A percentile compares a stretch with the other conserved stretches of the same genome.
Conservation (phyloP, 2,888 invertebrate species). For the Metopia argyrocephala region DNA sequence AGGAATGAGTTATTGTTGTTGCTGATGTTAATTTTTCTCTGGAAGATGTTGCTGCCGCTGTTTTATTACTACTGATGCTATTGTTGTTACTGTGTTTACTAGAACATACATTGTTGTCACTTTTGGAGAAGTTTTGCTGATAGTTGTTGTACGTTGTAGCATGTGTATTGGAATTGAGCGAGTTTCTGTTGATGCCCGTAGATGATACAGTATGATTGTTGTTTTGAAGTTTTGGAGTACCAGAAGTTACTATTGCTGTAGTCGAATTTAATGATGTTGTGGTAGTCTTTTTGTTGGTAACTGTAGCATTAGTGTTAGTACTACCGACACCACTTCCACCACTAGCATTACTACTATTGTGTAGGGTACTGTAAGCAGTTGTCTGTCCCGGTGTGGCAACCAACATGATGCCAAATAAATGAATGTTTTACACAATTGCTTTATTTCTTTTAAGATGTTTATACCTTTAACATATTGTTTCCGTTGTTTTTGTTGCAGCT, state of each 20-base stretch:
- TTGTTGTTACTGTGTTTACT: neutral
- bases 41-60: constrained; percentile 37
- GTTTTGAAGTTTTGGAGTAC: constrained; percentile 56
- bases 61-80: constrained; percentile 18
- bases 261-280: constrained; percentile 40
- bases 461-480: constrained; percentile 45
- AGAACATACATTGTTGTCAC: constrained; percentile 10
- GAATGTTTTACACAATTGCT: constrained; percentile 1
- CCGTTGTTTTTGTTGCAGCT: neutral
- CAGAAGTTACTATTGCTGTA: constrained; percentile 57
- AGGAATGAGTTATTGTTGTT: neutral
- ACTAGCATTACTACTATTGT: constrained; percentile 66
- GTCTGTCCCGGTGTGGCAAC: constrained; percentile 67
- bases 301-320: constrained; percentile 39
- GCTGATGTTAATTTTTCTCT: constrained; percentile 32
- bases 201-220: constrained; percentile 32
- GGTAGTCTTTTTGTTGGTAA: constrained; percentile 55
- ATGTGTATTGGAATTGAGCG: constrained; percentile 38
- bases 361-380: constrained; percentile 63
- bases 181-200: constrained; percentile 21
- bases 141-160: constrained; percentile 25
- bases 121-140: constrained; percentile 32
- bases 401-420: constrained; percentile 65
- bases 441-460: constrained; percentile 19
- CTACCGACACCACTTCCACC: constrained; percentile 19